phyloP scores from a whole-genome alignment of 2,888 invertebrate genomes.

The Sphinx pinastri region DNA sequence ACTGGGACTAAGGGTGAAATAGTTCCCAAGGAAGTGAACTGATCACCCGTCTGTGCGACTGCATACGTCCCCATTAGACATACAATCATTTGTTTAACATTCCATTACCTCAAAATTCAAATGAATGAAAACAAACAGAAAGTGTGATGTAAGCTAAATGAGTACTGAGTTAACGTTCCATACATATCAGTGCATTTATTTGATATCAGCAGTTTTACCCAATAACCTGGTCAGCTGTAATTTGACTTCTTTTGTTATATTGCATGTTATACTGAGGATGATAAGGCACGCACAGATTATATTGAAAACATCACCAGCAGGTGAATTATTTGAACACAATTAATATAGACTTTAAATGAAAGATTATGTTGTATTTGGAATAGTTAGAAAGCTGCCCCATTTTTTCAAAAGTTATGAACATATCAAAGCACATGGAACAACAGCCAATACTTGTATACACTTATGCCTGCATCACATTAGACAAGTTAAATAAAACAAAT shows the following conservation, averaged over 20 bases:
- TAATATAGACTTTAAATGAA: too few species aligned
- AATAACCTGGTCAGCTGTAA: slow-evolving; percentile 23
- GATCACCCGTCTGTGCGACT: too few species aligned
- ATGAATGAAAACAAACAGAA: slow-evolving; percentile 7
- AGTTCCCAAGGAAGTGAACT: too few species aligned
- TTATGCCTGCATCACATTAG: too few species aligned
- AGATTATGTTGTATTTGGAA: too few species aligned
- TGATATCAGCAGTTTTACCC: slow-evolving; percentile 13
- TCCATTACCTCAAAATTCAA: background rate
- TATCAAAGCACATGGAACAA: too few species aligned
- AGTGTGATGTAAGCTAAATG: background rate
- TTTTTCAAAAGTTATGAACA: too few species aligned
- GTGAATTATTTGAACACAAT: background rate
- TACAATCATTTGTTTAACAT: background rate
- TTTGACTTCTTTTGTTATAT: slow-evolving; percentile 3
- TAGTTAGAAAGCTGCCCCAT: too few species aligned
- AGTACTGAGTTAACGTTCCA: background rate
- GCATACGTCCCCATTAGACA: too few species aligned
- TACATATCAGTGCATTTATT: background rate
- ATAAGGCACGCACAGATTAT: slow-evolving; percentile 24
- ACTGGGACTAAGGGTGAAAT: too few species aligned
- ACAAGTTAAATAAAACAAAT: background rate
- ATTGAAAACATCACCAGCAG: slow-evolving; percentile 5
- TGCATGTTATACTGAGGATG: background rate
- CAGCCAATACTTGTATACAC: background rate